Percentiles rank a stretch among this genome's conserved stretches.
These are phyloP conservation scores for Stigmatopora argus DNA, from an alignment of 2,113 vertebrate species.

Conservation along the genomic window DNA sequence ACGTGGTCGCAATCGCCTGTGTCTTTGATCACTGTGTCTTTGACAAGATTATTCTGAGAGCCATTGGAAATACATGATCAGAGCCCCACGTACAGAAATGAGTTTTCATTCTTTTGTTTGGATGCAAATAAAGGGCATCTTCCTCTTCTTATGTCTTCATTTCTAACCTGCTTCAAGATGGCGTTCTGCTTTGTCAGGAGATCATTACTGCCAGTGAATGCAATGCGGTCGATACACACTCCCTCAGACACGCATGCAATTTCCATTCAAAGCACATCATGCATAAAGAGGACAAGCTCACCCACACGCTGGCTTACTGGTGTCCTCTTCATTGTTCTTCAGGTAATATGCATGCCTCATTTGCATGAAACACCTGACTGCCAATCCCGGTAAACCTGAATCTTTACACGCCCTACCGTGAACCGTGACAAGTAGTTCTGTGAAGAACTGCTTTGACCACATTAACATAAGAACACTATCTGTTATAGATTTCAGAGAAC, in stretches of 20 bases:
- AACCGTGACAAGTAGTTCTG: background rate
- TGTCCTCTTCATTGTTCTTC: background rate
- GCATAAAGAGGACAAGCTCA: background rate
- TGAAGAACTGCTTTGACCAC: background rate
- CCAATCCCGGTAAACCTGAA: background rate
- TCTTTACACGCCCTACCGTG: background rate
- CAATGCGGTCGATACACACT: background rate
- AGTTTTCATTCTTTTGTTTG: background rate
- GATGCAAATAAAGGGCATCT: background rate
- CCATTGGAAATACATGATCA: background rate
- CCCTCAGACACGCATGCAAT: background rate
- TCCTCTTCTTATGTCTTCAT: background rate
- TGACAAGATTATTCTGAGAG: background rate
- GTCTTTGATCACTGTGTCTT: background rate
- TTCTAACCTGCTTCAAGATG: conserved; percentile 1
- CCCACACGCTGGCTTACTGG: background rate
- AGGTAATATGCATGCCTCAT: background rate
- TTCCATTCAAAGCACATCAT: conserved; percentile 1
- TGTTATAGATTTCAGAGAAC: background rate
- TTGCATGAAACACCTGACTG: background rate
- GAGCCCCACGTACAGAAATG: background rate
- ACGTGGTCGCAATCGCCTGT: background rate
- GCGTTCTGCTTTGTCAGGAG: background rate
- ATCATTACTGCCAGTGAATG: background rate
- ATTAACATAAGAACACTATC: background rate